Evolutionary conservation across 2,888 invertebrate genomes (phyloP), one percentile per base, ranked within the genome.

Genomic region (Stenichneumon culpator): DNA sequence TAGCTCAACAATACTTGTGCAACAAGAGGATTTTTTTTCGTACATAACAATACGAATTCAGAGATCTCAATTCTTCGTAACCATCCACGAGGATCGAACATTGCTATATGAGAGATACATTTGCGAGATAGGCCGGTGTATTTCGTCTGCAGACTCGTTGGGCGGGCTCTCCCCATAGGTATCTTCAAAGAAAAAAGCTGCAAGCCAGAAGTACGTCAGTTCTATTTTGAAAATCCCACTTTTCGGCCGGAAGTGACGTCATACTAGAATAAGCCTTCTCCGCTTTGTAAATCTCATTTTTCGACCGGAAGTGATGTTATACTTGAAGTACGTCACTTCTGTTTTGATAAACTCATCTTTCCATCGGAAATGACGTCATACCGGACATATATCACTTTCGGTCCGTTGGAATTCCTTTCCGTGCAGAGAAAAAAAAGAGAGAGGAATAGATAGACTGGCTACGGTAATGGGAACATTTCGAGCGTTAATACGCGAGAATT

Each of bases 401-500:
- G n/a, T 50, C 14, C 6, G 0, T 3, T n/a, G 4, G 3, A 50
- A n/a, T 50, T n/a, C 16, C 50, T 50, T n/a, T 36, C 36, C 50
- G 50, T 4, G 16, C 5, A n/a, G 50, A n/a, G 6, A 50, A n/a
- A 4, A 16, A 4, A n/a, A 50, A 50, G 0, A n/a, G 6, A n/a
- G 0, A 32, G 4, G 28, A 60, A 14, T 28, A 28, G 22, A 60
- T 7, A 14, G 60, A 4, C 2, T 50, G 14, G 28, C 28, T 1
- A 0, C 0, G 36, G 7, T 65, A 19, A 36, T 19, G 25, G 44
- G 36, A 69, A 16, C 28, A 32, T 22, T 70, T 32, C 22, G 32
- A 36, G 16, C 50, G 36, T 16, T 79, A 79, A 79, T 70, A 32
- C 32, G 22, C 60, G 69, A 22, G 69, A n/a, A 70, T 79, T 79